Evolutionary conservation across 1,140 invertebrate genomes (phyloP), one percentile per base, ranked within the genome.

Genomic region (Tetragonula clypearis): DNA sequence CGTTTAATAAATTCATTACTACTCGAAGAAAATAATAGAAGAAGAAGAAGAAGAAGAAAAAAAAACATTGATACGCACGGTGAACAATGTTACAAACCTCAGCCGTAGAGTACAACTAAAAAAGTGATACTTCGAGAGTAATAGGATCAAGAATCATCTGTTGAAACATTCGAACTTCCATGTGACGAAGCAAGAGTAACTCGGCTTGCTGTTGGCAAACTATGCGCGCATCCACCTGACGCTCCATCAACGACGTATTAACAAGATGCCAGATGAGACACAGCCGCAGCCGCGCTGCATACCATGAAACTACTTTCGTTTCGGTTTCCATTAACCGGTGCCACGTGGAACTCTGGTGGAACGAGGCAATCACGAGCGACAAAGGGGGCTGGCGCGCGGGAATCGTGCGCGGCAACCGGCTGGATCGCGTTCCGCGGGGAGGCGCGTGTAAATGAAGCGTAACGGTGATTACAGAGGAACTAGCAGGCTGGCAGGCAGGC

Each of bases 381-480:
- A 56, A 69, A 41, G 53, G 65, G 49, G 41, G 41, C 41, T 49
- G 41, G 53, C 62, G 62, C 9, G 23, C 41, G 41, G 41, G 14
- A 49, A 41, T 75, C 49, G 56, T 55, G 26, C 21, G 23, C n/a
- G n/a, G 19, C 53, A 19, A 35, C 14, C n/a, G 17, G 35, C 41
- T 73, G 35, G 56, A 73, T 81, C 66, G 55, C 35, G 79, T 81
- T 73, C 69, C 69, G 41, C 69, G 79, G 35, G 26, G 73, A 75
- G 62, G 73, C 73, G 19, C 81, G 81, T 77, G 81, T 76, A 82
- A 82, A 77, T 68, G 81, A 82, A 82, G 73, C 81, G 81, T 77
- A 68, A 82, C 81, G 73, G 62, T 68, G 73, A 82, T 82, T 82
- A 77, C 81, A 23, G 62, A 23, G 60, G 41, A 66, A 17, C 9